Conservation (phyloP, 2,888 invertebrate species). For the Dastarcus helophoroides region DNA sequence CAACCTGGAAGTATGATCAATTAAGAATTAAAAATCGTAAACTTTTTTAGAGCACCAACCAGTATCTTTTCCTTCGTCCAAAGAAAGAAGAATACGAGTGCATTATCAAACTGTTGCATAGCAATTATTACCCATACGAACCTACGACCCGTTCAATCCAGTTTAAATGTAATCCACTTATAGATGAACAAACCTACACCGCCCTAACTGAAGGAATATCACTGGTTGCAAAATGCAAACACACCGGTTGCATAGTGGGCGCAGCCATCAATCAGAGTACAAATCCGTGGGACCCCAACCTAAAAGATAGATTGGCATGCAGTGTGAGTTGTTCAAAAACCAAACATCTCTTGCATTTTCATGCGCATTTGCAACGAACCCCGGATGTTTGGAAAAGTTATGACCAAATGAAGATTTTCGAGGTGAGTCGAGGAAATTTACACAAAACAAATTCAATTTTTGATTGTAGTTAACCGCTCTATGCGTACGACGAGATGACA, state of each 20-base stretch:
- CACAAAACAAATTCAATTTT: background rate
- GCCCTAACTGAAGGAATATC: constrained; percentile 31
- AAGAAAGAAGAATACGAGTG: constrained; percentile 34
- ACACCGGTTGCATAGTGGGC: constrained; percentile 34
- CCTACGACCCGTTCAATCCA: constrained; percentile 40
- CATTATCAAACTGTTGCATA: constrained; percentile 41
- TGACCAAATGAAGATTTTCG: constrained; percentile 38
- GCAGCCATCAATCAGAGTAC: constrained; percentile 39
- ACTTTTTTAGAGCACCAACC: no score
- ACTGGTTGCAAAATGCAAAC: constrained; percentile 35
- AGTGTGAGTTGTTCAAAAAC: constrained; percentile 31
- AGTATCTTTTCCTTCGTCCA: no score
- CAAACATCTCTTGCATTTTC: constrained; percentile 40
- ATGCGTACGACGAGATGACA: constrained; percentile 17
- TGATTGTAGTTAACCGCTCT: constrained; percentile 1
- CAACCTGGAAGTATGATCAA: no score
- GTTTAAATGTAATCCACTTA: constrained; percentile 30
- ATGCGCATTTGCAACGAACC: constrained; percentile 39
- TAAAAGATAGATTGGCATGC: constrained; percentile 44
- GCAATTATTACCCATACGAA: constrained; percentile 43
- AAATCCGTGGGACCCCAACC: constrained; percentile 41
- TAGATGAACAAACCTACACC: constrained; percentile 20
- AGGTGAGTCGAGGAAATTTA: constrained; percentile 29
- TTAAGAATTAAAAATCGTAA: no score
- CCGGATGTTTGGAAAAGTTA: constrained; percentile 40